These are phyloP conservation scores for Clytia hemisphaerica DNA, from an alignment of 30 jellyfish, hydroid and myxozoan genomes.

Conservation along the genomic window DNA sequence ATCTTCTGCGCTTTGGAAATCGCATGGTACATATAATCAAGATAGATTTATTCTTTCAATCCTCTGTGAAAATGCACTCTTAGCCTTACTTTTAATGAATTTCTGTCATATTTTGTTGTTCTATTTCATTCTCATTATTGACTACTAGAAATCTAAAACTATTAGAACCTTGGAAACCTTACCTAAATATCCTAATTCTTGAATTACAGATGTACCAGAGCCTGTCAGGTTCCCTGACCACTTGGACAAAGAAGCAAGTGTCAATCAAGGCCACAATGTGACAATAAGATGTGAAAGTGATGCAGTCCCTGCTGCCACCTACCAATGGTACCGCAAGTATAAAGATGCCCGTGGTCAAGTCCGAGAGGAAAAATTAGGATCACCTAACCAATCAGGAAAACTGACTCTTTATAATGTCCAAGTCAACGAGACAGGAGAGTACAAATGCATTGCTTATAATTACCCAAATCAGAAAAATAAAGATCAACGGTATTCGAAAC, in stretches of 20 bases:
- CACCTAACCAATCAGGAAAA: slow-evolving; percentile 18
- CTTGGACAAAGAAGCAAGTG: slow-evolving; percentile 53
- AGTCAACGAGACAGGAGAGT: slow-evolving; percentile 46
- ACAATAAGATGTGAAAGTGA: slow-evolving; percentile 51
- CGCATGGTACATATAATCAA: too few relatives aligned
- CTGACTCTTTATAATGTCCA: slow-evolving; percentile 39
- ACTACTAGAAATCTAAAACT: too few relatives aligned
- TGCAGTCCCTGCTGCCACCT: slow-evolving; percentile 75
- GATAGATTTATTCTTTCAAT: too few relatives aligned
- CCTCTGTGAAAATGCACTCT: too few relatives aligned
- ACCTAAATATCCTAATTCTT: too few relatives aligned
- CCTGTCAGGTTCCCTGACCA: slow-evolving; percentile 33
- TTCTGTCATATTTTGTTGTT: too few relatives aligned
- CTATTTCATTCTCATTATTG: too few relatives aligned
- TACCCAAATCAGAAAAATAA: slow-evolving; percentile 36
- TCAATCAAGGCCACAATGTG: slow-evolving; percentile 51
- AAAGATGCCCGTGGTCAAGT: slow-evolving; percentile 1
- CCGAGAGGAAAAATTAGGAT: not conserved
- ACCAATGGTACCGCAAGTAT: slow-evolving; percentile 32
- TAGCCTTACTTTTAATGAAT: too few relatives aligned
- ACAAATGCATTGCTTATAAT: slow-evolving; percentile 60
- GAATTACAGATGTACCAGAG: slow-evolving; percentile 61
- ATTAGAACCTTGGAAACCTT: too few relatives aligned
- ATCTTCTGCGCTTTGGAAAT: too few relatives aligned
- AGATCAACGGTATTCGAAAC: not conserved